Percentiles rank a stretch among this genome's conserved stretches.
These are phyloP conservation scores for Chloroceryle aenea DNA, from an alignment of 2,113 vertebrate species.

Conservation along the genomic window DNA sequence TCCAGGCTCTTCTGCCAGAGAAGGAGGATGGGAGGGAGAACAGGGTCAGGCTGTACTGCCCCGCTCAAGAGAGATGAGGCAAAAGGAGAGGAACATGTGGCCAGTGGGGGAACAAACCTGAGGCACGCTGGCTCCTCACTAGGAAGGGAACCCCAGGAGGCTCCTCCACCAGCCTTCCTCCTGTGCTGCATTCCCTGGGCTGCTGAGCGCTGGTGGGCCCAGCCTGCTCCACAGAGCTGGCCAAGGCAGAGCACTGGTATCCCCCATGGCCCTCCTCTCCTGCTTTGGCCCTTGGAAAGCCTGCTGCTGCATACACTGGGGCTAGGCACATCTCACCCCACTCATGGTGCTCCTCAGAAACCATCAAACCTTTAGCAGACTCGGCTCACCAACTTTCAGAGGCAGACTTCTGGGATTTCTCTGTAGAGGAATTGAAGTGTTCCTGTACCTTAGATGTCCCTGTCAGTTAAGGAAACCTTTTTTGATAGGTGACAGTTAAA, in stretches of 20 bases:
- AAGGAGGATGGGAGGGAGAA: neutral
- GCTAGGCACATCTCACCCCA: neutral
- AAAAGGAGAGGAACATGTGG: neutral
- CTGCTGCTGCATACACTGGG: rapidly evolving
- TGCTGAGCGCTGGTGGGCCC: neutral
- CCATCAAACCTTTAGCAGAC: neutral
- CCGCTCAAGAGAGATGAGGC: neutral
- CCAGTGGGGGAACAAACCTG: rapidly evolving
- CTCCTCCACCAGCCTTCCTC: neutral
- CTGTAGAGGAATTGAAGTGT: neutral
- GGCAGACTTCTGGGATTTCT: neutral
- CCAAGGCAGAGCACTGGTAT: neutral
- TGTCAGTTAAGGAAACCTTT: neutral
- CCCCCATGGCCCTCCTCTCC: neutral
- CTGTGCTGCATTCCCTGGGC: rapidly evolving
- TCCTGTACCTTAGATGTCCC: neutral
- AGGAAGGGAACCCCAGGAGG: neutral
- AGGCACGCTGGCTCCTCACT: neutral
- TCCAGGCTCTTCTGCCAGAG: neutral
- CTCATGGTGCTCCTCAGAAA: neutral
- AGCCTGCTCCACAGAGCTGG: rapidly evolving
- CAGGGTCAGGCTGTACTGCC: neutral
- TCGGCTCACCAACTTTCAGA: neutral
- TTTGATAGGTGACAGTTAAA: neutral
- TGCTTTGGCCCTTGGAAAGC: neutral